Evolutionary conservation across 2,888 invertebrate genomes (phyloP), one percentile per base, ranked within the genome.

Genomic region (Galerucella nymphaeae): DNA sequence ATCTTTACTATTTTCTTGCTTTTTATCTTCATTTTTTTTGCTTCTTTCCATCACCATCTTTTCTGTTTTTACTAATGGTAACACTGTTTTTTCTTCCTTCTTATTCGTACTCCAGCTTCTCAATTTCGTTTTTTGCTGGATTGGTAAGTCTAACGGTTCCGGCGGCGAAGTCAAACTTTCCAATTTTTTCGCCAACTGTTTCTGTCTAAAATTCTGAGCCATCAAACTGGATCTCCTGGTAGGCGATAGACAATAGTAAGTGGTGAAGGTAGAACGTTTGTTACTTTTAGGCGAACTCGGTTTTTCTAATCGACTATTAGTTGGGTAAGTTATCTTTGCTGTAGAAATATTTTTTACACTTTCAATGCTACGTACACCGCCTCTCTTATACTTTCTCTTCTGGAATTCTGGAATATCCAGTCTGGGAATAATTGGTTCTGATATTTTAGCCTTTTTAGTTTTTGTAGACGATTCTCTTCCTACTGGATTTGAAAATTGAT

Each of bases 221-320:
- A 30, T 23, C 30, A 30, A 30, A 30, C 8, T 30, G 9, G 57
- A 57, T 18, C 57, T 18, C 18, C 20, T 57, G 18, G 57, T 18
- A 13, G 57, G 57, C 9, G 57, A 57, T 20, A 57, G 57, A 23
- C 57, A 57, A 14, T 30, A 58, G 16, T 30, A 58, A 30, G 58
- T n/a, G 16, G 30, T 14, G 23, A 14, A 30, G 6, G 23, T 30
- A n/a, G 23, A 30, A 30, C n/a, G 30, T n/a, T 58, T 55, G 3
- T 10, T 30, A 13, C 14, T 30, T 58, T 58, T 58, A 9, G 30
- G 8, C 20, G 30, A 30, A 14, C 14, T 2, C 23, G 30, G 13
- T 30, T 11, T 30, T n/a, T 58, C 58, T 14, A 14, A 30, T 23
- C 30, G 23, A 30, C 58, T n/a, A 57, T 8, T 20, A 14, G 20